Conservation (phyloP, 2,113 vertebrate species). For the Melospiza melodia region DNA sequence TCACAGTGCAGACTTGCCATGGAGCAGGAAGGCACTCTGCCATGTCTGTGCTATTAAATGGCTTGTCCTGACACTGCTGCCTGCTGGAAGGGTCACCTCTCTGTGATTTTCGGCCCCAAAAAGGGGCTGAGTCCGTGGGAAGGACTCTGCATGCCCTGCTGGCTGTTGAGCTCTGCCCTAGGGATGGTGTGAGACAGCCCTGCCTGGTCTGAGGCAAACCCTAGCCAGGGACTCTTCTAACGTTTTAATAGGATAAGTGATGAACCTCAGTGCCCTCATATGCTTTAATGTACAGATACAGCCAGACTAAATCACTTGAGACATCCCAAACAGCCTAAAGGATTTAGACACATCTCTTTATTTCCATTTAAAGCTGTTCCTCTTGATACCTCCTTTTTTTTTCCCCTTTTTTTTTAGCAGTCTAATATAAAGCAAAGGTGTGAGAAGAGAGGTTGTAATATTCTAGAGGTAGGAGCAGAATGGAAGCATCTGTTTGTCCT, state of each 20-base stretch:
- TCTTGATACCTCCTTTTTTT: neutral
- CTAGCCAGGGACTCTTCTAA: neutral
- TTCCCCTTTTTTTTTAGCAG: neutral
- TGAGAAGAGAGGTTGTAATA: neutral
- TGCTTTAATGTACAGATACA: constrained; percentile 17
- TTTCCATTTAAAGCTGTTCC: constrained; percentile 59
- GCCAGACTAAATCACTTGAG: constrained; percentile 34
- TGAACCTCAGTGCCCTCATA: constrained; percentile 21
- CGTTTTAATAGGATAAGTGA: constrained; percentile 45
- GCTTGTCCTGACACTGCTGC: neutral
- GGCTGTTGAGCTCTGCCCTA: neutral
- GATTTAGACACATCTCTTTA: constrained; percentile 52
- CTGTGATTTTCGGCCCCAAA: neutral
- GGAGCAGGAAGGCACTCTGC: neutral
- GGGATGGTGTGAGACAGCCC: neutral
- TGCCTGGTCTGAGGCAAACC: neutral
- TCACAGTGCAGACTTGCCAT: neutral
- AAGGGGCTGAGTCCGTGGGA: neutral
- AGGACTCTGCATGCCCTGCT: neutral
- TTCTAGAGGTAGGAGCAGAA: neutral
- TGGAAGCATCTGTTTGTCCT: neutral
- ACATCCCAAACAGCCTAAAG: constrained; percentile 41
- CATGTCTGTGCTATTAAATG: rapidly evolving
- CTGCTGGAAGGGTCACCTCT: neutral
- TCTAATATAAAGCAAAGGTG: neutral